Conservation (phyloP, 1,140 invertebrate genomes). For the Drosophila sproati region DNA sequence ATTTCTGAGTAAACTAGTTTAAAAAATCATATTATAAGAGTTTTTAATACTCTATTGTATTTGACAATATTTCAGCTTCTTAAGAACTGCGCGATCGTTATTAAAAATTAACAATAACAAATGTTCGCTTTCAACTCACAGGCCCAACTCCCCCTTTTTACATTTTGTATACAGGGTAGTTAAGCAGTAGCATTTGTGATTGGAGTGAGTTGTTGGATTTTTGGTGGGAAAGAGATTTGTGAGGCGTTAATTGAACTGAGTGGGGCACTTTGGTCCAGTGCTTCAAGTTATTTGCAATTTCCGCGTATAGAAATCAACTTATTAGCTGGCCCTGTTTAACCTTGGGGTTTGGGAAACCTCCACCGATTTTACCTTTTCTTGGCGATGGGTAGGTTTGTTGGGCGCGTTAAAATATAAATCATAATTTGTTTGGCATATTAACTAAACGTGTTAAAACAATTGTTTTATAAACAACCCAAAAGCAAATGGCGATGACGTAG, state of each 20-base stretch:
- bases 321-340: constrained; percentile 42
- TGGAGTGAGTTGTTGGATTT: constrained; percentile 50
- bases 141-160: neutral
- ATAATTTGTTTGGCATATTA: constrained; percentile 59
- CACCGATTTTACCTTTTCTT: constrained; percentile 1
- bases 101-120: neutral
- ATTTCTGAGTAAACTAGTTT: no score
- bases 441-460: constrained; percentile 64
- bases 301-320: constrained; percentile 62
- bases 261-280: constrained; percentile 30
- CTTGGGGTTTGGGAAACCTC: constrained; percentile 68
- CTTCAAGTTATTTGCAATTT: constrained; percentile 56
- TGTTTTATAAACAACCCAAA: constrained; percentile 32
- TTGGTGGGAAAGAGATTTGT: constrained; percentile 66
- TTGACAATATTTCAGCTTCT: no score
- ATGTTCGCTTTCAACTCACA: no score
- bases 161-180: constrained; percentile 16
- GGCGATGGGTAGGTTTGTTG: constrained; percentile 14
- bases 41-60: no score
- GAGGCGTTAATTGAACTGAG: constrained; percentile 71
- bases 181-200: constrained; percentile 58
- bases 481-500: constrained; percentile 55
- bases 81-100: neutral
- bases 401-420: constrained; percentile 62
- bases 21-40: no score